Percentiles rank a stretch among this genome's conserved stretches.
These are phyloP conservation scores for Salvator merianae DNA, from an alignment of 2,113 vertebrate species.

Conservation along the genomic window DNA sequence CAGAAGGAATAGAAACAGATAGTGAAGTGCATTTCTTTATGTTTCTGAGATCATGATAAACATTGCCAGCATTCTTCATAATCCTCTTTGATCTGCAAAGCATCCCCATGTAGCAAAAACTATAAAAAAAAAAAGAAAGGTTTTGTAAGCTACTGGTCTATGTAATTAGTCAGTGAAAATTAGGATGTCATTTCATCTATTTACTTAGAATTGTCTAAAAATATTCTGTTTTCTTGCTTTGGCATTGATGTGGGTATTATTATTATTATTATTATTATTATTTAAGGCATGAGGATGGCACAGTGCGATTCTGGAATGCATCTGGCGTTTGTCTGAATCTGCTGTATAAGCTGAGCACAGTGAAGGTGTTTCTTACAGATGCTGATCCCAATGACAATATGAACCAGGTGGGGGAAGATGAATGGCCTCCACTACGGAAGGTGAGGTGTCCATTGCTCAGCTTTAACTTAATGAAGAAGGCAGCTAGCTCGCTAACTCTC, in stretches of 20 bases:
- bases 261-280: too few relatives aligned
- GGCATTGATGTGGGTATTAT: neutral
- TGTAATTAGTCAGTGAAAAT: neutral
- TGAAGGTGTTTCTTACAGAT: slow-evolving; percentile 89
- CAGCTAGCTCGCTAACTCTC: too few relatives aligned
- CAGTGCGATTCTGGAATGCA: slow-evolving; percentile 95
- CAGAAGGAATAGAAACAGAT: too few relatives aligned
- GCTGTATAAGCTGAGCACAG: slow-evolving; percentile 93
- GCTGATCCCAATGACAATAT: slow-evolving; percentile 90
- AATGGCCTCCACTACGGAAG: slow-evolving; percentile 97
- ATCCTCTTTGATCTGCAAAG: neutral
- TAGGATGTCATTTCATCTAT: neutral
- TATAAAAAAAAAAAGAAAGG: neutral
- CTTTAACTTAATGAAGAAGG: slow-evolving; percentile 4
- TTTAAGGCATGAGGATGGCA: slow-evolving; percentile 92
- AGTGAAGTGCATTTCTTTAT: too few relatives aligned
- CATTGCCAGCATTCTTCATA: neutral
- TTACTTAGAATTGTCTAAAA: neutral
- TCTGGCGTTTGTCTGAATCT: slow-evolving; percentile 93
- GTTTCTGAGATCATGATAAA: too few relatives aligned
- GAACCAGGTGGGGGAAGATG: slow-evolving; percentile 86
- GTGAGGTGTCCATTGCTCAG: slow-evolving; percentile 62
- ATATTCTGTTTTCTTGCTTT: neutral
- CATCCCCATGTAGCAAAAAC: neutral
- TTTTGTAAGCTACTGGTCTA: neutral